phyloP scores from a whole-genome alignment of 2,888 invertebrate genomes.

The Apamea sordens region DNA sequence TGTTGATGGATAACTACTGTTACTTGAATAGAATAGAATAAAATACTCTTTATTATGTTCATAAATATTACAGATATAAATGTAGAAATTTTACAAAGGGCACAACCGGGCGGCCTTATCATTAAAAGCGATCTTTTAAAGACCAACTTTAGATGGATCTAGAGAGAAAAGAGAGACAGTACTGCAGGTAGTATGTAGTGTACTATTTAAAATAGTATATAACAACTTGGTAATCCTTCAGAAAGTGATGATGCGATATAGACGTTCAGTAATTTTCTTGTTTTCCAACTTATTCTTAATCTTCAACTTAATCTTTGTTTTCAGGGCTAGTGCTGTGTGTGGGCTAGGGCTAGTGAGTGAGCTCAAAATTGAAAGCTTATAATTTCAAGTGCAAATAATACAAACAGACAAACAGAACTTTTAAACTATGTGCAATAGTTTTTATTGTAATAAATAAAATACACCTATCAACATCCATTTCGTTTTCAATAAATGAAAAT shows the following conservation, averaged over 20 bases:
- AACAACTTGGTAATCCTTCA: background rate
- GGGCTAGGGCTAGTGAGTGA: no score
- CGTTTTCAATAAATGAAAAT: slow-evolving; percentile 10
- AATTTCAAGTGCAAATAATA: background rate
- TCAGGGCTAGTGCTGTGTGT: background rate
- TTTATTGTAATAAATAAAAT: background rate
- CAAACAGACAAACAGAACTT: background rate
- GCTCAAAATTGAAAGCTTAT: background rate
- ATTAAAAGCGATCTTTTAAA: no score
- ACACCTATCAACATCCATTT: background rate
- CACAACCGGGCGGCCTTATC: no score
- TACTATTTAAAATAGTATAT: background rate
- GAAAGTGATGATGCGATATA: background rate
- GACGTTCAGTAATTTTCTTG: background rate
- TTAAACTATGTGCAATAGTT: background rate
- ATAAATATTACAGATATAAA: background rate
- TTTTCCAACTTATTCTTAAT: background rate
- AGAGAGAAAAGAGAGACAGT: background rate
- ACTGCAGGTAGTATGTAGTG: background rate
- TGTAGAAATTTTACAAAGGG: background rate
- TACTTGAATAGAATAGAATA: background rate
- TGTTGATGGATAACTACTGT: background rate
- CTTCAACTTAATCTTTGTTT: background rate
- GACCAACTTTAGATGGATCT: background rate
- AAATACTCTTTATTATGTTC: background rate